These are phyloP conservation scores for Gorsachius goisagi DNA, from an alignment of 2,113 vertebrate species.

Conservation along the genomic window DNA sequence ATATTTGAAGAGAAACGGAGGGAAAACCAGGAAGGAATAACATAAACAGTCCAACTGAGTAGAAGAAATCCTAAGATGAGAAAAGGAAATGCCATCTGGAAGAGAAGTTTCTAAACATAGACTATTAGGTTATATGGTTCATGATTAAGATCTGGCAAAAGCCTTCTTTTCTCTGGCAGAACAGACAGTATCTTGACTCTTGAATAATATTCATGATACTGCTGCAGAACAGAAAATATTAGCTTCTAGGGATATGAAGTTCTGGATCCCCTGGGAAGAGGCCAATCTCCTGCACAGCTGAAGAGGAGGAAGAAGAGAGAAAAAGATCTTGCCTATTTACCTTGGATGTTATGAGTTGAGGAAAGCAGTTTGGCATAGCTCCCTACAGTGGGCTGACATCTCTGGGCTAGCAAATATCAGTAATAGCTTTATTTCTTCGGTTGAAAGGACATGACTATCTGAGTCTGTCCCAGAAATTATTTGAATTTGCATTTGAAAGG, in stretches of 20 bases:
- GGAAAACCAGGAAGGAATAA: slow-evolving; percentile 3
- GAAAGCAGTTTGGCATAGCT: background rate
- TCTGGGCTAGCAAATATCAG: background rate
- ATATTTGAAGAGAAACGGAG: background rate
- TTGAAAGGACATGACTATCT: background rate
- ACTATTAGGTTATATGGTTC: slow-evolving; percentile 51
- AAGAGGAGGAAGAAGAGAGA: background rate
- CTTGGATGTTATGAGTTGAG: background rate
- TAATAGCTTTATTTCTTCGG: background rate
- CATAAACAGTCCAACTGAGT: background rate
- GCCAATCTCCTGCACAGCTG: slow-evolving; percentile 22
- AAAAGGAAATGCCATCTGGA: slow-evolving; percentile 60
- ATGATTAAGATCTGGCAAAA: slow-evolving; percentile 61
- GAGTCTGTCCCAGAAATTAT: background rate
- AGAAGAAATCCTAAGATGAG: slow-evolving; percentile 31
- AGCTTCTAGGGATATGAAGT: slow-evolving; percentile 16
- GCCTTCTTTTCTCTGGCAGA: slow-evolving; percentile 36
- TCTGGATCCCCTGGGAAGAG: slow-evolving; percentile 33
- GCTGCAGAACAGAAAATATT: slow-evolving; percentile 23
- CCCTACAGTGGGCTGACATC: background rate
- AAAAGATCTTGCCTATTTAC: background rate
- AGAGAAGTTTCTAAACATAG: slow-evolving; percentile 50
- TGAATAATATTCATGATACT: slow-evolving; percentile 38
- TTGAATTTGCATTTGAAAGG: background rate
- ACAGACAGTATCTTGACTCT: slow-evolving; percentile 54